phyloP scores from a whole-genome alignment of 2,797 vertebrate genomes.

The Phalloptychus januarius region DNA sequence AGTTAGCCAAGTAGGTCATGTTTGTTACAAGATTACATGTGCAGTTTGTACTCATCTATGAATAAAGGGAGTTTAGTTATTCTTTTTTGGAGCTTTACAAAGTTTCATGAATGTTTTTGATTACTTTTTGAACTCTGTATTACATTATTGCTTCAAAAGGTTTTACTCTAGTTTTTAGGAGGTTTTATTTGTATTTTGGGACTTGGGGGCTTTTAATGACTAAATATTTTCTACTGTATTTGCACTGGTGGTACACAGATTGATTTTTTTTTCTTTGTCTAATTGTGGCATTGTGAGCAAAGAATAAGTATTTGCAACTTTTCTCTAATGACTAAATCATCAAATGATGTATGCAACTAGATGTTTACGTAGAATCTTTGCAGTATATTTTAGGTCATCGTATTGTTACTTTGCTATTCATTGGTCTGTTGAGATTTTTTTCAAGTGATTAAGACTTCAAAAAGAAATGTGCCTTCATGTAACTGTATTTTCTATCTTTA shows the following conservation, averaged over 20 bases:
- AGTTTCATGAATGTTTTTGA: background rate
- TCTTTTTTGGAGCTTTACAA: background rate
- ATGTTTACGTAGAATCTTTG: background rate
- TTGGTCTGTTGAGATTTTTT: no score
- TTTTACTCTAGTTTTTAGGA: background rate
- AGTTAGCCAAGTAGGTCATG: background rate
- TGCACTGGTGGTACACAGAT: background rate
- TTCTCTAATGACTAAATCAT: background rate
- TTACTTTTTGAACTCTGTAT: background rate
- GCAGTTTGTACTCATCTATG: background rate
- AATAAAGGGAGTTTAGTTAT: background rate
- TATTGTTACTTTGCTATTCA: background rate
- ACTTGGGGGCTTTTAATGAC: background rate
- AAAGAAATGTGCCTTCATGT: background rate
- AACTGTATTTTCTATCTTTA: background rate
- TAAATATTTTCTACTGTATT: background rate
- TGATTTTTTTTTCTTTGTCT: background rate
- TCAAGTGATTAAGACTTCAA: no score
- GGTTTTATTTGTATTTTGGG: background rate
- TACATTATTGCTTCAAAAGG: background rate
- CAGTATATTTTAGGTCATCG: background rate
- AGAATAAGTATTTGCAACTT: background rate
- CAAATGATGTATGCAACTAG: background rate
- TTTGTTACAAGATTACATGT: background rate
- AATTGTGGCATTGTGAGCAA: background rate